A percentile compares a stretch with the other conserved stretches of the same genome.
Evolutionary conservation across 2,797 vertebrate genomes (phyloP).

Genomic region (Petrocephalus sullivani): DNA sequence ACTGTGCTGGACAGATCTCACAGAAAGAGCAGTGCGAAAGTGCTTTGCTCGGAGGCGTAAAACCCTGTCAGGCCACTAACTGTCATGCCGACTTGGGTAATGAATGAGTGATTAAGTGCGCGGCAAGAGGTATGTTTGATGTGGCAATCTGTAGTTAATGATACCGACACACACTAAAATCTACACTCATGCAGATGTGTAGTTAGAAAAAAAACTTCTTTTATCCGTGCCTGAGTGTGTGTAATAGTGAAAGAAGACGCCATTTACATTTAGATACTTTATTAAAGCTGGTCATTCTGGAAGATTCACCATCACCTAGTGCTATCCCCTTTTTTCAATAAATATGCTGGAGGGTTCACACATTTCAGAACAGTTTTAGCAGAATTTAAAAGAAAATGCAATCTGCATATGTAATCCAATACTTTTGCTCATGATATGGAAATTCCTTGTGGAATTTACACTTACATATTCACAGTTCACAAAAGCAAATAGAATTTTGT

Average conservation of each 20-base stretch:
- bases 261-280: slow-evolving; percentile 2
- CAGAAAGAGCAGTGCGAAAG: background rate
- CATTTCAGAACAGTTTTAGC: background rate
- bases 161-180: background rate
- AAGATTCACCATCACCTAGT: slow-evolving; percentile 18
- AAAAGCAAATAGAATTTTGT: background rate
- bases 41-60: background rate
- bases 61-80: background rate
- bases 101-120: background rate
- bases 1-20: background rate
- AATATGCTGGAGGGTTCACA: background rate
- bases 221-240: background rate
- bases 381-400: background rate
- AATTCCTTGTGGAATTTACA: background rate
- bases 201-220: too few species aligned
- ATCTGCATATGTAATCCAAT: background rate
- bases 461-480: background rate
- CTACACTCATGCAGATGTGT: background rate
- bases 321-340: slow-evolving; percentile 16
- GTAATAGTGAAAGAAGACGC: background rate
- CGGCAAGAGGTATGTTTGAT: background rate
- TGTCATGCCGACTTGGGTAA: background rate
- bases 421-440: background rate
- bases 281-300: slow-evolving; percentile 14
- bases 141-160: background rate